Base-by-base conservation (phyloP, 2,797 vertebrate genomes). In the Ptychadena robeensis region DNA sequence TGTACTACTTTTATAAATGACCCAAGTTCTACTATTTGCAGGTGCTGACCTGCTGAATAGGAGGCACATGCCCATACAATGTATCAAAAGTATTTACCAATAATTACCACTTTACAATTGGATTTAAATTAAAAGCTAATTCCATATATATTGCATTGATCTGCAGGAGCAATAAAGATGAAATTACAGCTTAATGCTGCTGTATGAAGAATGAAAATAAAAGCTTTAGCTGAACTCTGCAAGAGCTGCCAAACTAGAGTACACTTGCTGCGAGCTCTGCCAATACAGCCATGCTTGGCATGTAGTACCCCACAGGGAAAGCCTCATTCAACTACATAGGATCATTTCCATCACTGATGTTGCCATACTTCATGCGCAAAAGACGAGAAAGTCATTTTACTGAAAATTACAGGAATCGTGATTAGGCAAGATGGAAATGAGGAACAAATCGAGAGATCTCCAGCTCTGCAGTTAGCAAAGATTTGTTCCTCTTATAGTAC, bases 381-480 rank as follows among this genome's bases (percentile, higher is more conserved):
- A 83, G 64, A 67, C 27, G 69, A 68, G 72, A 31, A 61, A 25
- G 79, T 53, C 2, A 64, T 73, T 59, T 63, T 57, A 66, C 63
- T 61, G 48, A 35, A 74, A 61, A 84, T 68, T 31, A 63, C 61
- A 34, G 30, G 25, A 69, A 73, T 12, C n/a, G 34, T 25, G 61
- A 84, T 73, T 73, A 79, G 44, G 61, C 1, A 73, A 34, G 69
- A 79, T 32, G 71, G 82, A 83, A 67, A 79, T 44, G 22, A 37
- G 80, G 72, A 76, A 82, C 38, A 66, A 74, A 64, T 75, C 57
- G 66, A 66, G 30, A 37, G 75, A 67, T 79, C 70, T 78, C 75
- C 69, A 38, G 69, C 32, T 79, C 69, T 10, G 69, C 68, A 79
- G 75, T 59, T 78, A 68, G 70, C 37, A 65, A 37, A 83, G 76